Evolutionary conservation across 2,797 vertebrate species (phyloP).

Genomic region (Gallinago stenura): DNA sequence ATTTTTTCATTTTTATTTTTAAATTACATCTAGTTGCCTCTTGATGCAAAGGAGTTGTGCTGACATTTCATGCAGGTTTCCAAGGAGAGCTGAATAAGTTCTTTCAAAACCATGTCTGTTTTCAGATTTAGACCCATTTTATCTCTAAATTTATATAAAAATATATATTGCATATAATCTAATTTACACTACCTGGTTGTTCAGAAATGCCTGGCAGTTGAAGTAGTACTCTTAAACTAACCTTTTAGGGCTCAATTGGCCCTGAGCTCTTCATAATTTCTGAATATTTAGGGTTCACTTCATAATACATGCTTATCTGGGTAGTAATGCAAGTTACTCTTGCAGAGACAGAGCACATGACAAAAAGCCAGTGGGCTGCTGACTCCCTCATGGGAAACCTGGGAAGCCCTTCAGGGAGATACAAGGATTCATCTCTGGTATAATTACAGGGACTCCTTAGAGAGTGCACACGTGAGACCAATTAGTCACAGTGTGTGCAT

Average conservation of each 20-base stretch:
- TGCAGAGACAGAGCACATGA: background rate
- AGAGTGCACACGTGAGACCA: background rate
- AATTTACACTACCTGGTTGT: background rate
- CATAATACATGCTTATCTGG: background rate
- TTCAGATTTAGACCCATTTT: background rate
- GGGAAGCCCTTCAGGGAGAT: background rate
- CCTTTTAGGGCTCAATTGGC: background rate
- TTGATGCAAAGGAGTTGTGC: background rate
- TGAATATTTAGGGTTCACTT: background rate
- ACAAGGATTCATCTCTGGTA: background rate
- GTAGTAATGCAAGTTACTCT: background rate
- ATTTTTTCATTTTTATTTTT: background rate
- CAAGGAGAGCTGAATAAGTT: background rate
- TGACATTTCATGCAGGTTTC: background rate
- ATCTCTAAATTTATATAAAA: background rate
- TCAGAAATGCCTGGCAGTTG: background rate
- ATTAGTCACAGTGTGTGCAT: background rate
- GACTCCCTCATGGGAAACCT: background rate
- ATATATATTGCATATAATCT: background rate
- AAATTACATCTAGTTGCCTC: background rate
- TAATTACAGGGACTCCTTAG: slow-evolving; percentile 21
- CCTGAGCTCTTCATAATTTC: background rate
- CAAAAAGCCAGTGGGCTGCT: background rate
- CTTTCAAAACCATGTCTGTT: background rate
- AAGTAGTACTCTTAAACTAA: background rate